Evolutionary conservation across 2,888 invertebrate genomes (phyloP).

Genomic region (Polyommatus icarus): DNA sequence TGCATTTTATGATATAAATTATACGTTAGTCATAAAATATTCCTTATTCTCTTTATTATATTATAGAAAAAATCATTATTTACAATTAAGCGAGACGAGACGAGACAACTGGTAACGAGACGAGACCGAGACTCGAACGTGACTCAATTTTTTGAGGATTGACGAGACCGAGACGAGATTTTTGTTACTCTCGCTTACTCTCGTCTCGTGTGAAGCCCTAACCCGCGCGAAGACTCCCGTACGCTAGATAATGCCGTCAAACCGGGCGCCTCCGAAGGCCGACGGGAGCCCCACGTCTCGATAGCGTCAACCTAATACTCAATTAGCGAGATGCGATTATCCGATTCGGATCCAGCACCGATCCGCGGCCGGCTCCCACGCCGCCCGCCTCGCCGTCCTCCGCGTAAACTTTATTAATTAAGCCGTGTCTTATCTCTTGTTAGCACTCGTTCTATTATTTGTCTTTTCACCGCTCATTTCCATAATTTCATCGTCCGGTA

Average conservation of each 20-base stretch:
- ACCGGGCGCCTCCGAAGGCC: neutral
- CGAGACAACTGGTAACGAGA: no score
- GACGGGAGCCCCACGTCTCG: conserved; percentile 44
- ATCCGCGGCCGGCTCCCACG: conserved; percentile 64
- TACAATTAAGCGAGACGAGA: no score
- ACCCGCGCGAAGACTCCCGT: neutral
- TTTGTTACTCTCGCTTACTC: no score
- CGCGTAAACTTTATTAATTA: conserved; percentile 80
- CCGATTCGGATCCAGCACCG: conserved; percentile 73
- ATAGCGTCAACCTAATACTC: conserved; percentile 80
- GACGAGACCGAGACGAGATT: no score
- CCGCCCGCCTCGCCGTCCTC: conserved; percentile 56
- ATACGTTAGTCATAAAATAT: no score
- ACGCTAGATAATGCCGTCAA: conserved; percentile 1
- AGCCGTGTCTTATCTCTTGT: conserved; percentile 81
- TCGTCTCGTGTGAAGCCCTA: no score
- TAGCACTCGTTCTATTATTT: conserved; percentile 81
- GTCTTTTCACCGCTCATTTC: conserved; percentile 80
- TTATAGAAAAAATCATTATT: no score
- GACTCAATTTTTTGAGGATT: no score
- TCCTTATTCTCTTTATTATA: no score
- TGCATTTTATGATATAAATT: no score
- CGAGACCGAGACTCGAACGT: no score
- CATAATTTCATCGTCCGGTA: conserved; percentile 78
- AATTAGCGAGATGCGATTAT: conserved; percentile 79